A percentile compares a stretch with the other conserved stretches of the same genome.
Evolutionary conservation across 2,797 vertebrate genomes (phyloP).

Genomic region (Neoniphon sammara): DNA sequence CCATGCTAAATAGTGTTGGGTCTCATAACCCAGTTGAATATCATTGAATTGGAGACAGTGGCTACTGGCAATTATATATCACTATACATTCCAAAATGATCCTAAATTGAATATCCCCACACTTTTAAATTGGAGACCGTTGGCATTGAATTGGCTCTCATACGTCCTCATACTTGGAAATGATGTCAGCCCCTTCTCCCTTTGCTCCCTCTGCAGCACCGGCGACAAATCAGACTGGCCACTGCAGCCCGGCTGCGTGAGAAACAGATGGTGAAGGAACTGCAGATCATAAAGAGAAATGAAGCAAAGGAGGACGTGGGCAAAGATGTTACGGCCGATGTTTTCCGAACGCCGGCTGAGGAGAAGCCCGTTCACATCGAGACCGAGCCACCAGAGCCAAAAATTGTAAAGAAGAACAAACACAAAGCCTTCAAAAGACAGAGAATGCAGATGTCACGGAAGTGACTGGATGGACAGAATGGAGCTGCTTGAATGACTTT

Average conservation of each 20-base stretch:
- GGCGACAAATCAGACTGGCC: constrained; percentile 85
- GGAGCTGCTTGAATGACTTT: neutral
- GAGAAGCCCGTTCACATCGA: constrained; percentile 86
- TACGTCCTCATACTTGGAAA: neutral
- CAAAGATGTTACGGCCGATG: constrained; percentile 88
- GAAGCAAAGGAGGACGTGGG: constrained; percentile 79
- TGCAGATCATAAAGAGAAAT: constrained; percentile 85
- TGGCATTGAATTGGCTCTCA: too few relatives aligned
- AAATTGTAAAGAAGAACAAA: constrained; percentile 83
- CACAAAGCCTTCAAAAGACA: constrained; percentile 89
- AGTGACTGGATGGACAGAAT: constrained; percentile 57
- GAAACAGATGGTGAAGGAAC: constrained; percentile 91
- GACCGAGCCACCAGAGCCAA: constrained; percentile 82
- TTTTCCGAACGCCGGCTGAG: constrained; percentile 88
- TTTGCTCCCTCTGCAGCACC: constrained; percentile 81
- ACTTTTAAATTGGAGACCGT: too few relatives aligned
- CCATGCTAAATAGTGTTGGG: neutral
- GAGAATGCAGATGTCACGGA: constrained; percentile 78
- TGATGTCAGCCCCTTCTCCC: constrained; percentile 1
- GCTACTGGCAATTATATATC: too few relatives aligned
- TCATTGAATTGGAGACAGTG: too few relatives aligned
- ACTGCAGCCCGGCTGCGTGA: constrained; percentile 89
- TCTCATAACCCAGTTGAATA: neutral
- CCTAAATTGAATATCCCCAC: neutral
- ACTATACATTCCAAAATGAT: too few relatives aligned